Percentiles rank a stretch among this genome's conserved stretches.
Evolutionary conservation across 2,797 vertebrate genomes (phyloP).

Genomic region (Furcifer pardalis): DNA sequence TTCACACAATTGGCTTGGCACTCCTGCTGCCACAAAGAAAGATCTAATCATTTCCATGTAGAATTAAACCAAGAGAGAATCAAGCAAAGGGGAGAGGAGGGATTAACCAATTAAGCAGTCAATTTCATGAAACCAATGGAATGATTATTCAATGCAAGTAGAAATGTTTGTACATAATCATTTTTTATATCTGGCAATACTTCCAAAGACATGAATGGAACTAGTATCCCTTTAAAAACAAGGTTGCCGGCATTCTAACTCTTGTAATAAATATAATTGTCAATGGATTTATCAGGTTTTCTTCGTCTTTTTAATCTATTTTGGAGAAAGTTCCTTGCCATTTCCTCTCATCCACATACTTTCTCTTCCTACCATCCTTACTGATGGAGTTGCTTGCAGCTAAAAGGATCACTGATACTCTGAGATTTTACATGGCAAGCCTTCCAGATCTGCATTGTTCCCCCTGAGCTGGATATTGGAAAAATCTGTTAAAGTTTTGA

Average conservation of each 20-base stretch:
- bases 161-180: fast-evolving
- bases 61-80: neutral
- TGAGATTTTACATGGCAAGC: neutral
- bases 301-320: no score
- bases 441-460: neutral
- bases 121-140: neutral
- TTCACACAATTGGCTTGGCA: neutral
- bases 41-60: neutral
- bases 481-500: neutral
- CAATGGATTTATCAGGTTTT: neutral
- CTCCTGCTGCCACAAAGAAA: neutral
- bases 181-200: neutral
- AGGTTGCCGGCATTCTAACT: neutral
- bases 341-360: no score
- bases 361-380: no score
- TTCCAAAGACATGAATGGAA: neutral
- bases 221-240: neutral
- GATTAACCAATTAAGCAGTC: neutral
- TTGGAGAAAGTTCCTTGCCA: neutral
- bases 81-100: neutral
- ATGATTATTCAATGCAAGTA: fast-evolving
- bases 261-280: neutral
- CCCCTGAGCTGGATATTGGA: neutral
- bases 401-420: neutral
- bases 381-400: neutral